phyloP scores from a whole-genome alignment of 2,797 vertebrate genomes.

The Argentina silus region DNA sequence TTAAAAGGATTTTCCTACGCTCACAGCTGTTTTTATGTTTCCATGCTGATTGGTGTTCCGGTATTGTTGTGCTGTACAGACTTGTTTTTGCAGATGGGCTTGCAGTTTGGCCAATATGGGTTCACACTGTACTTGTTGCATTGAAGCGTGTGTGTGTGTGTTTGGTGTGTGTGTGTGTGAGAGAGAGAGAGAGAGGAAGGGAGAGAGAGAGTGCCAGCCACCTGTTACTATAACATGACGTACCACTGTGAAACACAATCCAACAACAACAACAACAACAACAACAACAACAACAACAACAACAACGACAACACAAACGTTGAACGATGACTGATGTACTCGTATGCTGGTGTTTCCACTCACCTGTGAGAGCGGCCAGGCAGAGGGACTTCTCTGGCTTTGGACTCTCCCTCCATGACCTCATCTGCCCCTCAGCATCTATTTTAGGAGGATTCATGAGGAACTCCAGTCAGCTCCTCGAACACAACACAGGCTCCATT shows the following conservation, averaged over 20 bases:
- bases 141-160: background rate
- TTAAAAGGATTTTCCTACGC: background rate
- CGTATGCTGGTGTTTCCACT: background rate
- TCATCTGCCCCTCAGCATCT: background rate
- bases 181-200: background rate
- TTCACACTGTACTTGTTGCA: background rate
- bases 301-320: background rate
- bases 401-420: background rate
- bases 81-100: background rate
- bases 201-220: background rate
- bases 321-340: background rate
- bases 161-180: background rate
- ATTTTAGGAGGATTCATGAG: conserved; percentile 7
- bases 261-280: background rate
- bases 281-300: background rate
- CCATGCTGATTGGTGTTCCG: background rate
- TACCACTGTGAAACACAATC: background rate
- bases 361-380: background rate
- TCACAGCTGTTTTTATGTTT: background rate
- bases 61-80: background rate
- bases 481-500: background rate
- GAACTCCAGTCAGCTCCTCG: background rate
- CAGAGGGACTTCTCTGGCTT: background rate
- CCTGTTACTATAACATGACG: background rate
- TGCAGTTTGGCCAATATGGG: background rate